phyloP scores from a whole-genome alignment of 2,113 vertebrate species.

The Gymnocephalus cernua region DNA sequence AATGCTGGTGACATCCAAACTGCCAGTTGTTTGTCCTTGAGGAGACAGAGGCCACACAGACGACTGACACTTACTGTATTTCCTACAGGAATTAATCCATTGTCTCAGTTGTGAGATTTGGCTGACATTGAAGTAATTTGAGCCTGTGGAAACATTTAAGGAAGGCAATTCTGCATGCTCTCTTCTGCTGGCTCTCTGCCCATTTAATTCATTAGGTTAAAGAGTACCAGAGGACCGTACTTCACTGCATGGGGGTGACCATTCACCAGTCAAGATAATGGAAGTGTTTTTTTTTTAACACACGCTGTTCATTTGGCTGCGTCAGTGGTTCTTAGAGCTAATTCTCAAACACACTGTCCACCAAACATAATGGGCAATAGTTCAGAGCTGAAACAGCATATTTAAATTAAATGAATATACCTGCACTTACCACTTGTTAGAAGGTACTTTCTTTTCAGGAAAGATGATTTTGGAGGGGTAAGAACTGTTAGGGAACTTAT shows the following conservation, averaged over 20 bases:
- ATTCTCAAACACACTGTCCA: constrained; percentile 25
- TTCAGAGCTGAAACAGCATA: constrained; percentile 6
- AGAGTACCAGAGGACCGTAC: constrained; percentile 20
- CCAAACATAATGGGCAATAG: constrained; percentile 8
- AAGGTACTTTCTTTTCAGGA: constrained; percentile 55
- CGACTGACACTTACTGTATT: constrained; percentile 29
- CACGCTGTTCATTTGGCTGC: constrained; percentile 43
- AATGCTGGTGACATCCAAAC: constrained; percentile 33
- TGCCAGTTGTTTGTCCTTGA: constrained; percentile 51
- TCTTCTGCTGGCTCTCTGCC: constrained; percentile 56
- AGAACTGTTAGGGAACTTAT: neutral
- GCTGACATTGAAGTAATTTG: constrained; percentile 61
- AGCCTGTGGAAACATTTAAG: constrained; percentile 40
- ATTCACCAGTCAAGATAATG: constrained; percentile 47
- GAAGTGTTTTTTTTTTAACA: constrained; percentile 21
- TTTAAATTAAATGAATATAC: neutral
- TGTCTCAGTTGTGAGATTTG: constrained; percentile 55
- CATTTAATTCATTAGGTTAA: constrained; percentile 76
- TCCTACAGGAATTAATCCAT: constrained; percentile 48
- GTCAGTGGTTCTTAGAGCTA: neutral
- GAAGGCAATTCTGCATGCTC: constrained; percentile 29
- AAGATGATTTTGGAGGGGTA: constrained; percentile 12
- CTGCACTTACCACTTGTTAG: constrained; percentile 21
- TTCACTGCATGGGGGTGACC: constrained; percentile 27
- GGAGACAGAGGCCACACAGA: constrained; percentile 20